Evolutionary conservation across 2,888 invertebrate genomes (phyloP), one percentile per base, ranked within the genome.

Genomic region (Drosophila yooni): DNA sequence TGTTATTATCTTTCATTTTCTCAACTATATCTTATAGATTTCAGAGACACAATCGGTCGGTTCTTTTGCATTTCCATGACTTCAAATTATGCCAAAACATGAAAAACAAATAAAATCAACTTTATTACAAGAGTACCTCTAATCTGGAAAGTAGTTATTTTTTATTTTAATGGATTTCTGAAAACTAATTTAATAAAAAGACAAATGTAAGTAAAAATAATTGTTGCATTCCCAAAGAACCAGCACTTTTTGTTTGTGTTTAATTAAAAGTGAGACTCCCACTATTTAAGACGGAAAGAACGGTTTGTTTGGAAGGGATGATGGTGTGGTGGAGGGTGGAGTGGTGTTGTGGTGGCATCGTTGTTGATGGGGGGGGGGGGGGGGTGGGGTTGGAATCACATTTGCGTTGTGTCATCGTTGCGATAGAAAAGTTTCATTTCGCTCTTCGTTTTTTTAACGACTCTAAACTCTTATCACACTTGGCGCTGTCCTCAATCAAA

Each of bases 401-500:
- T 69, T 69, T 52, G 46, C 51, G 58, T 43, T 69, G 58, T 52
- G 60, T 53, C 73, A 58, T 58, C 56, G 34, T 36, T 15, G 36
- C 13, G 38, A 52, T 59, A 46, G 53, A 58, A 56, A 61, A 69
- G 34, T 64, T 64, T 33, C 57, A 48, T 81, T 57, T 70, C 13
- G 61, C 75, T 64, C 51, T 50, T 53, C 33, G 53, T 34, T 21
- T 21, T 57, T 63, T n/a, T 83, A 73, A 71, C 76, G 83, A 76
- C 54, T 61, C 18, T 40, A 15, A 40, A 18, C 18, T 70, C 83
- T 86, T 88, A 88, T 85, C 83, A 80, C 68, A 73, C 54, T 74
- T 51, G 56, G 31, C 50, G 36, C 63, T 70, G 81, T 86, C 83
- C 89, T 78, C 89, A 81, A 83, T 83, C 83, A 83, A 83, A 70